A percentile compares a stretch with the other conserved stretches of the same genome.
Conservation (phyloP, 2,113 vertebrate genomes). For the Corythornis cristatus region DNA sequence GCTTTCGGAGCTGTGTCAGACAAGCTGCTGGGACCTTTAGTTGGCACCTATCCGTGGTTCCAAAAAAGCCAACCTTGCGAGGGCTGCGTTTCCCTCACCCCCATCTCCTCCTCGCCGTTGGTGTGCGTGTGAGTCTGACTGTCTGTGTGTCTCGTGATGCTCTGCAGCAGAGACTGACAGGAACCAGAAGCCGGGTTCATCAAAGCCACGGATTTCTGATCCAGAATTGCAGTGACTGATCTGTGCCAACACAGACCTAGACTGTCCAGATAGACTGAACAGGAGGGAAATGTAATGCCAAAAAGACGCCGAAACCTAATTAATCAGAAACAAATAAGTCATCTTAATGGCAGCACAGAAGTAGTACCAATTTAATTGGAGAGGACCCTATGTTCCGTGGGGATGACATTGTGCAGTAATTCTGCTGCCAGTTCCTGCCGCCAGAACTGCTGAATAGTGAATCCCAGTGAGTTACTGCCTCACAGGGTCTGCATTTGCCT, state of each 20-base stretch:
- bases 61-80: conserved; percentile 64
- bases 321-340: conserved; percentile 74
- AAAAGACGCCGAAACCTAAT: conserved; percentile 72
- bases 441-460: conserved; percentile 24
- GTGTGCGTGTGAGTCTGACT: neutral
- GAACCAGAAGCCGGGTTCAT: conserved; percentile 76
- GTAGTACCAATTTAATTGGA: conserved; percentile 60
- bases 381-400: conserved; percentile 62
- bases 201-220: conserved; percentile 72
- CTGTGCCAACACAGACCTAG: conserved; percentile 67
- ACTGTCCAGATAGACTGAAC: conserved; percentile 75
- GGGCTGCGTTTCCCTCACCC: neutral
- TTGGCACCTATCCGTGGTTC: conserved; percentile 53
- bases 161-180: conserved; percentile 63
- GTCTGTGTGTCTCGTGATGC: conserved; percentile 36
- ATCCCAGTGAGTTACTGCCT: conserved; percentile 49
- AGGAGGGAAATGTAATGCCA: conserved; percentile 75
- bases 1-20: conserved; percentile 54
- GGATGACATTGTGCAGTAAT: conserved; percentile 59
- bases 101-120: neutral
- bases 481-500: neutral
- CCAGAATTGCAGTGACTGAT: conserved; percentile 71
- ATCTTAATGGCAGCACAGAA: conserved; percentile 66
- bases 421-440: conserved; percentile 47
- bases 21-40: conserved; percentile 45